Percentiles rank a stretch among this genome's conserved stretches.
Evolutionary conservation across 2,888 invertebrate species (phyloP).

Genomic region (Nephrotoma guestfalica): DNA sequence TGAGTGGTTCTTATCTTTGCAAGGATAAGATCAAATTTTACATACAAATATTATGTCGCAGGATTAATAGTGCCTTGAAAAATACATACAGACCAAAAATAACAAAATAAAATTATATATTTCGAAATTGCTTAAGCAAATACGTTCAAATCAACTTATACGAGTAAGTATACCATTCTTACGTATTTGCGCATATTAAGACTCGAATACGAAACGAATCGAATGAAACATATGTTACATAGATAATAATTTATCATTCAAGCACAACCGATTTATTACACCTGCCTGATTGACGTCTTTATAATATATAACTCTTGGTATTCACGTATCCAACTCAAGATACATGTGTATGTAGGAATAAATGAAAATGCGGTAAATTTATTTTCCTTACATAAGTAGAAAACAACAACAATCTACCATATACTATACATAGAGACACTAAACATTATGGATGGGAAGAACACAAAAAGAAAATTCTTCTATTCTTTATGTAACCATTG

Average conservation of each 20-base stretch:
- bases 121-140: background rate
- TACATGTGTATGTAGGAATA: background rate
- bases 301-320: background rate
- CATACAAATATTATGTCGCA: too few species aligned
- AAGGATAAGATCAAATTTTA: too few species aligned
- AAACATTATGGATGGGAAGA: background rate
- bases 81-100: too few species aligned
- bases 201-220: background rate
- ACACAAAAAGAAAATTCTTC: background rate
- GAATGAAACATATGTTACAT: background rate
- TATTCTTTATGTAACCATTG: background rate
- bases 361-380: background rate
- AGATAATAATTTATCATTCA: background rate
- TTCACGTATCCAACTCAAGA: background rate
- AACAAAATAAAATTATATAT: too few species aligned
- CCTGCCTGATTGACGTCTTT: background rate
- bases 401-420: background rate
- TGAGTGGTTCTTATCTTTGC: too few species aligned
- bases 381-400: background rate
- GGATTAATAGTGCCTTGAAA: too few species aligned
- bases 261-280: background rate
- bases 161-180: background rate
- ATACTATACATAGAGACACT: background rate
- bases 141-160: background rate
- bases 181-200: background rate